Base-by-base conservation (phyloP, 2,113 vertebrate species). In the Sigmodon hispidus region DNA sequence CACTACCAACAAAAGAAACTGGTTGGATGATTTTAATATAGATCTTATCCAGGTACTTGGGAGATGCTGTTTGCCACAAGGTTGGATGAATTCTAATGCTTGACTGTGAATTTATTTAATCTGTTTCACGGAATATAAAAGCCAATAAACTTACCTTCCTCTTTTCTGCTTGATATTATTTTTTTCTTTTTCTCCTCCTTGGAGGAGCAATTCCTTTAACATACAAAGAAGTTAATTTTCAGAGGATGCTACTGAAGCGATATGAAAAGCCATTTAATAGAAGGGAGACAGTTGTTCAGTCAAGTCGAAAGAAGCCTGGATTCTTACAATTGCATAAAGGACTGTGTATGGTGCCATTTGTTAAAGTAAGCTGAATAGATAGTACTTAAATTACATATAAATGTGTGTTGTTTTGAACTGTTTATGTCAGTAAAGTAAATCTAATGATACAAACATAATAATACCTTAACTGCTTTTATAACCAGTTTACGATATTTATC, bases 381-480 rank as follows among this genome's bases (percentile, higher is more conserved):
- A 85, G 21, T 93, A 17, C 90, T 93, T 97, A 83, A 97, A 96
- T 97, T 96, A 81, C 70, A 59, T 91, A 95, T 76, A 97, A 97
- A 95, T 93, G 77, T 40, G 2, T 95, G 87, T 95, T 97, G 96
- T 94, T 94, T 97, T 95, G 97, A 96, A 96, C n/a, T 95, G 65
- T 80, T 94, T 96, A 96, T 97, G 96, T 95, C 94, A 95, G 83
- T 91, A 97, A 96, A 95, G 97, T 97, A 96, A 96, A 96, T 97
- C 61, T 15, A 90, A 98, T 94, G 96, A 77, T 90, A 97, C 85
- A 77, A 81, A 95, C 89, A 93, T 95, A 96, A 97, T 97, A 97
- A 95, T 96, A 96, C 95, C 95, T 93, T 95, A 97, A 97, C 96
- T 96, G 94, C 84, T 89, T 96, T 96, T 97, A 96, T 97, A 96